phyloP scores from a whole-genome alignment of 2,113 vertebrate genomes.

The Platycercus adscitus region DNA sequence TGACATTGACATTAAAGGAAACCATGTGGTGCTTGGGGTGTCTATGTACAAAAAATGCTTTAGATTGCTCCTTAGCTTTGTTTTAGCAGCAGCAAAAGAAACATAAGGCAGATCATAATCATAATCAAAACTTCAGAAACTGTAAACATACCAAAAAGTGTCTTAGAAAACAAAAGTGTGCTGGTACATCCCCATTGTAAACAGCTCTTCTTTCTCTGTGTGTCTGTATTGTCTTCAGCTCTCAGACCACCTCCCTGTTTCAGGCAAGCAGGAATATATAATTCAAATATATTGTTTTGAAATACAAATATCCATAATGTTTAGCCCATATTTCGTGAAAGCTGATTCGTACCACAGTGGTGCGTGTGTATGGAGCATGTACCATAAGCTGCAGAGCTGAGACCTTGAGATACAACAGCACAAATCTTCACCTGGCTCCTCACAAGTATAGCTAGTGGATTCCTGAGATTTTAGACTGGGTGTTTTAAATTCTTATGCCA shows the following conservation, averaged over 20 bases:
- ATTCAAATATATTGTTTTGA: neutral
- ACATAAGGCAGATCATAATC: neutral
- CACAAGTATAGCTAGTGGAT: neutral
- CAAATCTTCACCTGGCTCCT: neutral
- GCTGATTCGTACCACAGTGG: neutral
- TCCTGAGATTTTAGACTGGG: neutral
- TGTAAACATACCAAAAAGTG: neutral
- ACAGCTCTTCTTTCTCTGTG: neutral
- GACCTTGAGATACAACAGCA: neutral
- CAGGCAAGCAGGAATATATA: neutral
- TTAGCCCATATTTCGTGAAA: neutral
- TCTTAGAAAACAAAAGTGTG: neutral
- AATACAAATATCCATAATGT: neutral
- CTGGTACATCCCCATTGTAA: rapidly evolving
- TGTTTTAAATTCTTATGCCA: neutral
- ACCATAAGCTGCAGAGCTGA: neutral
- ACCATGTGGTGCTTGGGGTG: neutral
- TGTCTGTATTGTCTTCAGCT: neutral
- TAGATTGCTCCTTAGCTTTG: neutral
- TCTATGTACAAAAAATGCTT: neutral
- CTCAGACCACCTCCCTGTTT: neutral
- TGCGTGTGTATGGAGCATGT: neutral
- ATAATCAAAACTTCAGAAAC: neutral
- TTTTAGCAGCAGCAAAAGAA: neutral
- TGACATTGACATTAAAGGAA: neutral